Evolutionary conservation across 23 tunicate genomes (phyloP), one percentile per base, ranked within the genome.

Genomic region (Ciona savignyi): DNA sequence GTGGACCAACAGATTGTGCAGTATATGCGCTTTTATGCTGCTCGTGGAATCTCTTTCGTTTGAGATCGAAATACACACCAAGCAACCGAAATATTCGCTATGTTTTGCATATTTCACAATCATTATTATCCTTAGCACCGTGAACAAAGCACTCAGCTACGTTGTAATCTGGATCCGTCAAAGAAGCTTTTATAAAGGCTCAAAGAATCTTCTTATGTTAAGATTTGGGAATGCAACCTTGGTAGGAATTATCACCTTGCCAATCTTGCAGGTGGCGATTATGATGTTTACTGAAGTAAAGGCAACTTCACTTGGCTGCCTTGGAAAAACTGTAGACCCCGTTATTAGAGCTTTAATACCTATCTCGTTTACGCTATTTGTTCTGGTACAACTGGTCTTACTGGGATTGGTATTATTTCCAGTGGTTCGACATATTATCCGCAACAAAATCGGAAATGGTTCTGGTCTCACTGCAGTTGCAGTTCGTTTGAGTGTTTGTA

Each of bases 1-100:
- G 25, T 31, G 73, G 73, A 69, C 73, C 4, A 69, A 69, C 73
- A 32, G 73, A 32, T 33, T 69, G 23, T 69, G 73, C 51, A 69
- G 48, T 15, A 32, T 33, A 23, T 32, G 51, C 23, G 51, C 73
- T 1, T 23, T 32, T 6, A 30, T 33, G 73, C 51, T 69, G 1
- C 73, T 69, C 23, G 1, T 31, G 3, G 51, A 69, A 9, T 69
- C 73, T 15, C 32, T 33, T 3, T 69, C 29, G 48, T 69, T 69
- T 33, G 51, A 30, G 9, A 32, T 69, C 1, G 73, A 69, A 32
- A 30, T 69, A 23, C 4, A 2, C 11, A 19, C 11, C 73, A 69
- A 24, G 29, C 20, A 25, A 2, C 35, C 34, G 33, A 69, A 49
- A 11, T 33, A 31, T 29, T 20, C 23, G 73, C 33, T 30, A 1